These are phyloP conservation scores for Cathartes aura DNA, from an alignment of 2,113 vertebrate genomes.

Conservation along the genomic window DNA sequence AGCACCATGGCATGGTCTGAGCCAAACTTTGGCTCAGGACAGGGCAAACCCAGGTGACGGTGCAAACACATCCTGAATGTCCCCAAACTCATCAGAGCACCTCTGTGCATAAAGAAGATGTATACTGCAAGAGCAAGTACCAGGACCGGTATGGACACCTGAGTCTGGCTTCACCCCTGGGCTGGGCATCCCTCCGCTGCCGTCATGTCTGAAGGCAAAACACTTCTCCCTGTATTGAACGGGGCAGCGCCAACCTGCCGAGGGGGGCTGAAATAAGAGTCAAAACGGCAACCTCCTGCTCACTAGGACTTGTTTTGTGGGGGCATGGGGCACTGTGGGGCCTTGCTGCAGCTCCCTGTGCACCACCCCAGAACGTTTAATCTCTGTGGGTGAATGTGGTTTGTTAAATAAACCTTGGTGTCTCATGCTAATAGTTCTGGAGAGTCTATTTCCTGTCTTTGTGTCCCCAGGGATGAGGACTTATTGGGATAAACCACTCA, in stretches of 20 bases:
- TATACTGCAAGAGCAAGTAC: background rate
- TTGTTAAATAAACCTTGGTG: background rate
- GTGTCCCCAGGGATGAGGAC: background rate
- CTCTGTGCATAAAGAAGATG: background rate
- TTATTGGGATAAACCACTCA: background rate
- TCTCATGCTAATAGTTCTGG: background rate
- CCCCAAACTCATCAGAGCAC: background rate
- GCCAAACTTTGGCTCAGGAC: background rate
- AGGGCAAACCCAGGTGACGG: background rate
- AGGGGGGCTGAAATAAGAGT: background rate
- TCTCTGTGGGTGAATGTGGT: background rate
- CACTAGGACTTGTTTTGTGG: background rate
- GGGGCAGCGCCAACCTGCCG: rapidly evolving
- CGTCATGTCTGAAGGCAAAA: background rate
- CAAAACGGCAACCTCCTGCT: background rate
- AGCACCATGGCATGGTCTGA: background rate
- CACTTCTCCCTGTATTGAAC: rapidly evolving
- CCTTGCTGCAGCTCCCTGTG: background rate
- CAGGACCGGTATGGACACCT: too few relatives aligned
- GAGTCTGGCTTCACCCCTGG: background rate
- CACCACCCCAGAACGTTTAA: background rate
- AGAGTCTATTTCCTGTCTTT: background rate
- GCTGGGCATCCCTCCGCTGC: background rate
- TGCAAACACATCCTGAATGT: background rate
- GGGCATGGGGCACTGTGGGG: background rate